A percentile compares a stretch with the other conserved stretches of the same genome.
phyloP scores from a whole-genome alignment of 1,140 invertebrate genomes.

The Drosophila sulfurigaster region DNA sequence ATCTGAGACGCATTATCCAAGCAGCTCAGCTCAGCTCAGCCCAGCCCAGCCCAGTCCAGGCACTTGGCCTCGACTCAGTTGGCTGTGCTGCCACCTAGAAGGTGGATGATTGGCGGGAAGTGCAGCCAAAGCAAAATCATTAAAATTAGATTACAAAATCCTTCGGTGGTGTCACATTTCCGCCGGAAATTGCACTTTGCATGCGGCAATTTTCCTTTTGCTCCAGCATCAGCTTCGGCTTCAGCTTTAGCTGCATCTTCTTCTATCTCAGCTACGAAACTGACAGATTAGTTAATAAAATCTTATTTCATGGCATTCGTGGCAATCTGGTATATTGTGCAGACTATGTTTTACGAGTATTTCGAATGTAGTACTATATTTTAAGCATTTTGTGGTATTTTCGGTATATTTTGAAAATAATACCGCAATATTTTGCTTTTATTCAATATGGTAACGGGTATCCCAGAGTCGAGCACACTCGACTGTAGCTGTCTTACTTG shows the following conservation, averaged over 20 bases:
- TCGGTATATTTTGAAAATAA: no score
- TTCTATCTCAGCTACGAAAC: constrained; percentile 28
- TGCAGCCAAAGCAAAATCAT: constrained; percentile 73
- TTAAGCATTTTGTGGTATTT: no score
- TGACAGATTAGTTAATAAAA: constrained; percentile 82
- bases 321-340: no score
- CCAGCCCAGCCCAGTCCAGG: constrained; percentile 7
- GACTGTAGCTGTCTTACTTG: no score
- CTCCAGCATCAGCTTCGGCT: constrained; percentile 16
- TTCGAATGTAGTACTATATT: no score
- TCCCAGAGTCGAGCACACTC: no score
- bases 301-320: constrained; percentile 45
- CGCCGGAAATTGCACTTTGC: constrained; percentile 81
- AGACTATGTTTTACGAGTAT: no score
- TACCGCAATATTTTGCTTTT: no score
- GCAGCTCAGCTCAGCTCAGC: background rate
- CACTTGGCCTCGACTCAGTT: constrained; percentile 59
- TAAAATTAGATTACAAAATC: constrained; percentile 81
- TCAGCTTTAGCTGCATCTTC: constrained; percentile 18
- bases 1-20: constrained; percentile 43
- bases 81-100: background rate
- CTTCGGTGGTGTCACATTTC: constrained; percentile 75
- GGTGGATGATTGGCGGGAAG: constrained; percentile 25
- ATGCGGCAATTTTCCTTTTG: constrained; percentile 48
- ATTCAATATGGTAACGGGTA: no score